phyloP scores from a whole-genome alignment of 2,113 vertebrate genomes.

The Rissa tridactyla region DNA sequence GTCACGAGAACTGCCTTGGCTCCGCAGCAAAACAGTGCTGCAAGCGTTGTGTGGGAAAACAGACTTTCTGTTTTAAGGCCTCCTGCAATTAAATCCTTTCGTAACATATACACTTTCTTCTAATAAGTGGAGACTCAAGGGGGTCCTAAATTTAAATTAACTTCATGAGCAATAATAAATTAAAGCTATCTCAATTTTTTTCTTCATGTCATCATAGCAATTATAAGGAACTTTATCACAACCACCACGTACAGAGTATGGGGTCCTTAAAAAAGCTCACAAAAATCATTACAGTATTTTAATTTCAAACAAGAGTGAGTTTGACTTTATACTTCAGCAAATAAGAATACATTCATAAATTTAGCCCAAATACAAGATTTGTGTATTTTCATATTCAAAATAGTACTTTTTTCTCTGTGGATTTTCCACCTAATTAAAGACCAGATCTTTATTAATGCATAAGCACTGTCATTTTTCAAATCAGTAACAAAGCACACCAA shows the following conservation, averaged over 20 bases:
- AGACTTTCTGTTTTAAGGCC: background rate
- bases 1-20: background rate
- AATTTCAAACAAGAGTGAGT: background rate
- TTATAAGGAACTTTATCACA: background rate
- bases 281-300: background rate
- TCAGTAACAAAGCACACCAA: background rate
- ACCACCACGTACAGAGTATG: background rate
- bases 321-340: background rate
- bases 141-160: background rate
- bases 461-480: background rate
- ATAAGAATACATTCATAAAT: background rate
- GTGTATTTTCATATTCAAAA: background rate
- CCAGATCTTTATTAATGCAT: background rate
- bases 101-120: background rate
- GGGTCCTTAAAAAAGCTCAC: background rate
- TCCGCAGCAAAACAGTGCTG: background rate
- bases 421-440: slow-evolving; percentile 1
- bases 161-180: background rate
- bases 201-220: background rate
- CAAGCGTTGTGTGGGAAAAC: background rate
- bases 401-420: background rate
- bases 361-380: background rate
- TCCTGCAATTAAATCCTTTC: background rate
- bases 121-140: background rate
- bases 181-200: background rate